A percentile compares a stretch with the other conserved stretches of the same genome.
Conservation (phyloP, 2,797 vertebrate species). For the Anguilla anguilla region DNA sequence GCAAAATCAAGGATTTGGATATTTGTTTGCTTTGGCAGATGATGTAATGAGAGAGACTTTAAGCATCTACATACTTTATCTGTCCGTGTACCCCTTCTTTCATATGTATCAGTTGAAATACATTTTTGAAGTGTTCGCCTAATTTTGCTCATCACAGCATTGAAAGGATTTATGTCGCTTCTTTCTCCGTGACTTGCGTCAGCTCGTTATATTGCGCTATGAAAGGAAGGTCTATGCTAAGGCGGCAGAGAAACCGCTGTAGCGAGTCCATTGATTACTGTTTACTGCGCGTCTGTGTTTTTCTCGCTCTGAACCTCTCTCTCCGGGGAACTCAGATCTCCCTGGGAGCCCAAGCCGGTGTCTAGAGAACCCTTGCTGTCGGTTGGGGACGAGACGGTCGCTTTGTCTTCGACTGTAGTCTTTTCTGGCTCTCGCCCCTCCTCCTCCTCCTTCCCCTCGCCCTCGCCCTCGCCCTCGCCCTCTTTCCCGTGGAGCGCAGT, state of each 20-base stretch:
- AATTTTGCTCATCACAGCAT: not conserved
- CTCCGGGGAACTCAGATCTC: slow-evolving; percentile 58
- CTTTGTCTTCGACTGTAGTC: slow-evolving; percentile 8
- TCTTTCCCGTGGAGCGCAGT: slow-evolving; percentile 52
- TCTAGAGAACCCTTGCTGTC: slow-evolving; percentile 66
- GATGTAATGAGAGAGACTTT: not conserved
- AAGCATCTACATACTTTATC: not conserved
- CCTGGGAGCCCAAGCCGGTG: slow-evolving; percentile 71
- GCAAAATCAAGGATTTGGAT: not conserved
- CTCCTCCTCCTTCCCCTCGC: not conserved
- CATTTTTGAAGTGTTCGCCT: not conserved
- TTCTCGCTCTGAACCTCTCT: slow-evolving; percentile 33
- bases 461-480: slow-evolving; percentile 28
- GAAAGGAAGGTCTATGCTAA: not conserved
- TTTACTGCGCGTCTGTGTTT: not conserved
- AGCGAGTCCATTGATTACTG: not conserved
- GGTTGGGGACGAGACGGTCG: slow-evolving; percentile 2
- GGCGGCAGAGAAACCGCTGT: not conserved
- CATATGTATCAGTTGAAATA: not conserved
- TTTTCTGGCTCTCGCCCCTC: slow-evolving; percentile 43
- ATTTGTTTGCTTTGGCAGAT: not conserved
- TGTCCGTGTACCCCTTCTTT: not conserved
- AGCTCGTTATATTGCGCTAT: not conserved
- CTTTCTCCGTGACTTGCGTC: not conserved
- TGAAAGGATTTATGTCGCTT: not conserved